phyloP scores from a whole-genome alignment of 2,888 invertebrate genomes.

The Chelonus formosanus region DNA sequence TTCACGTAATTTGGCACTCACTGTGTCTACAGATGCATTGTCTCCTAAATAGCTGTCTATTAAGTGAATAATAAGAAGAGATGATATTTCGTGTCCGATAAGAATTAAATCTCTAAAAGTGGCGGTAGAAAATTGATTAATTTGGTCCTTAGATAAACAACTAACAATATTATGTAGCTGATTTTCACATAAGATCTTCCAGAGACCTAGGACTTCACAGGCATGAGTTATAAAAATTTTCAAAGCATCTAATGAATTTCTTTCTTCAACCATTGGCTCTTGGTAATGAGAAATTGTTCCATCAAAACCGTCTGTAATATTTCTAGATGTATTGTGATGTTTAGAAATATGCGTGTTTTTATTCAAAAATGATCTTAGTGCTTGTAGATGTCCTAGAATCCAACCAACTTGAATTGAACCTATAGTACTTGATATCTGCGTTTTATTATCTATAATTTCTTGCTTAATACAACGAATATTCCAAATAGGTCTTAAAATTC shows the following conservation, averaged over 20 bases:
- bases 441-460: conserved; percentile 53
- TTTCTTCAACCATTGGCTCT: conserved; percentile 71
- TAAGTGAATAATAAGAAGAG: conserved; percentile 81
- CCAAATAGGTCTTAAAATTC: conserved; percentile 92
- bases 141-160: conserved; percentile 73
- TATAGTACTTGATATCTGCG: conserved; percentile 56
- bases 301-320: conserved; percentile 55
- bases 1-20: conserved; percentile 86
- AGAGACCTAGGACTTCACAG: conserved; percentile 90
- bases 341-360: conserved; percentile 70
- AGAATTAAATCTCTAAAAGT: conserved; percentile 79
- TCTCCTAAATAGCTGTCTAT: conserved; percentile 93
- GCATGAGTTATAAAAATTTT: conserved; percentile 79
- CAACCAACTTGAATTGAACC: conserved; percentile 63
- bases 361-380: conserved; percentile 79
- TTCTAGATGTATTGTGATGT: conserved; percentile 50
- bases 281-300: conserved; percentile 50
- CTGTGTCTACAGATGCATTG: conserved; percentile 92
- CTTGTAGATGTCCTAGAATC: conserved; percentile 78
- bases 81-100: conserved; percentile 79
- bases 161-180: conserved; percentile 84
- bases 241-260: conserved; percentile 79
- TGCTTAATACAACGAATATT: conserved; percentile 77
- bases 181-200: conserved; percentile 93
- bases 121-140: conserved; percentile 69